These are phyloP conservation scores for Leucoma salicis DNA, from an alignment of 2,888 invertebrate species.

Conservation along the genomic window DNA sequence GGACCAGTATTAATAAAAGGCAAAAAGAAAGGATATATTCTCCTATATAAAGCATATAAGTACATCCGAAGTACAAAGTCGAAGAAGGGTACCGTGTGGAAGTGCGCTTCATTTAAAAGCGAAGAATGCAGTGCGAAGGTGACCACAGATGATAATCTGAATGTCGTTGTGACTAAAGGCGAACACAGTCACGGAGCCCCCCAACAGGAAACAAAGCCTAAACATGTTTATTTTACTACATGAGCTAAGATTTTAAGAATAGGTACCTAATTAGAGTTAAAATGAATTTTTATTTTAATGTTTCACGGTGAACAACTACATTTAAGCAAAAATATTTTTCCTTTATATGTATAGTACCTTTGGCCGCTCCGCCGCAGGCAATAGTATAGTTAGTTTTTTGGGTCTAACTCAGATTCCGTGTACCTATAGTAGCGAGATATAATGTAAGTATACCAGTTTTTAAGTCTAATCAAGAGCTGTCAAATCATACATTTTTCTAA, in stretches of 20 bases:
- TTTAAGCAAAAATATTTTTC: no score
- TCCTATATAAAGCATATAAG: slow-evolving; percentile 55
- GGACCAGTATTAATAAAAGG: slow-evolving; percentile 64
- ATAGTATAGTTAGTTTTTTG: no score
- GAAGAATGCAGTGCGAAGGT: slow-evolving; percentile 55
- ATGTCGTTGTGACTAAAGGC: slow-evolving; percentile 51
- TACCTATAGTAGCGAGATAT: no score
- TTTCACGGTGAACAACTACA: no score
- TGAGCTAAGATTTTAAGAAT: slow-evolving; percentile 1
- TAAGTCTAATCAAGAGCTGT: no score
- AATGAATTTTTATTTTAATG: no score
- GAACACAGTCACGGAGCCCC: slow-evolving; percentile 53
- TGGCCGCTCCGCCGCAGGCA: no score
- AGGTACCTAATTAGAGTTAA: no score
- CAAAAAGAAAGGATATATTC: slow-evolving; percentile 53
- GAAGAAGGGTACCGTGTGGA: slow-evolving; percentile 70
- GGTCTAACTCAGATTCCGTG: no score
- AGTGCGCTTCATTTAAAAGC: slow-evolving; percentile 57
- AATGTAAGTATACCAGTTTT: no score
- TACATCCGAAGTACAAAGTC: slow-evolving; percentile 59
- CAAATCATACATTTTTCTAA: no score
- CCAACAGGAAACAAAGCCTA: slow-evolving; percentile 47
- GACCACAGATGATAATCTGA: slow-evolving; percentile 59
- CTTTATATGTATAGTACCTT: no score
- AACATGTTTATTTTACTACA: slow-evolving; percentile 70